These are phyloP conservation scores for Sinotaia quadrata DNA, from an alignment of 2,888 invertebrate genomes.

Conservation along the genomic window DNA sequence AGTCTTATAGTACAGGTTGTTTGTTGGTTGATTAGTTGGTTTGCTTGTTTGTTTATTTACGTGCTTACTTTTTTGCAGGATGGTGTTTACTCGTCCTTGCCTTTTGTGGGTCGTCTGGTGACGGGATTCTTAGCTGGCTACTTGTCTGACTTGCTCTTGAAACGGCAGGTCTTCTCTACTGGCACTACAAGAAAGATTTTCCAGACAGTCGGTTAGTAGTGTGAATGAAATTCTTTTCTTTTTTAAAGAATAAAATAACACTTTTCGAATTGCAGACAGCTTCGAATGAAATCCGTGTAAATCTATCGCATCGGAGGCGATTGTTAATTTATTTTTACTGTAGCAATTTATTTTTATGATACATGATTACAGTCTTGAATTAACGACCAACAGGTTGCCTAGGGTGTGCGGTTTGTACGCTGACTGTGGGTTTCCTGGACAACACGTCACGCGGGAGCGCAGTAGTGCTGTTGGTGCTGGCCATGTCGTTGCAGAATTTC, in stretches of 20 bases:
- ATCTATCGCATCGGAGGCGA: too few relatives aligned
- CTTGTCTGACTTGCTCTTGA: slow-evolving; percentile 40
- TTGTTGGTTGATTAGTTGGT: too few relatives aligned
- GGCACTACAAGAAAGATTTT: slow-evolving; percentile 45
- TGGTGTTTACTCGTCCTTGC: slow-evolving; percentile 47
- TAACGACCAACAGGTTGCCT: slow-evolving; percentile 50
- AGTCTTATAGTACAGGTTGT: too few relatives aligned
- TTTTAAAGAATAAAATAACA: too few relatives aligned
- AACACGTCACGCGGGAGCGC: slow-evolving; percentile 4
- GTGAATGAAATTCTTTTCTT: background rate
- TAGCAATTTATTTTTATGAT: too few relatives aligned
- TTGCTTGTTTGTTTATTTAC: too few relatives aligned
- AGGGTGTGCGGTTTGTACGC: slow-evolving; percentile 44
- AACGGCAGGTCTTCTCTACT: slow-evolving; percentile 30
- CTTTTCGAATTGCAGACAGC: too few relatives aligned
- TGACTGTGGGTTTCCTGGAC: slow-evolving; percentile 45
- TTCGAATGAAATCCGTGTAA: too few relatives aligned
- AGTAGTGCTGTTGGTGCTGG: slow-evolving; percentile 45
- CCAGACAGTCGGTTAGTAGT: slow-evolving; percentile 44
- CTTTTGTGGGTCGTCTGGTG: slow-evolving; percentile 45
- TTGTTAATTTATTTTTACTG: too few relatives aligned
- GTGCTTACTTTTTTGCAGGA: slow-evolving; percentile 43
- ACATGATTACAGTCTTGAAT: too few relatives aligned
- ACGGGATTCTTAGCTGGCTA: slow-evolving; percentile 38
- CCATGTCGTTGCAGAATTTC: slow-evolving; percentile 44